These are phyloP conservation scores for Apodemia mormo DNA, from an alignment of 2,888 invertebrate species.

Conservation along the genomic window DNA sequence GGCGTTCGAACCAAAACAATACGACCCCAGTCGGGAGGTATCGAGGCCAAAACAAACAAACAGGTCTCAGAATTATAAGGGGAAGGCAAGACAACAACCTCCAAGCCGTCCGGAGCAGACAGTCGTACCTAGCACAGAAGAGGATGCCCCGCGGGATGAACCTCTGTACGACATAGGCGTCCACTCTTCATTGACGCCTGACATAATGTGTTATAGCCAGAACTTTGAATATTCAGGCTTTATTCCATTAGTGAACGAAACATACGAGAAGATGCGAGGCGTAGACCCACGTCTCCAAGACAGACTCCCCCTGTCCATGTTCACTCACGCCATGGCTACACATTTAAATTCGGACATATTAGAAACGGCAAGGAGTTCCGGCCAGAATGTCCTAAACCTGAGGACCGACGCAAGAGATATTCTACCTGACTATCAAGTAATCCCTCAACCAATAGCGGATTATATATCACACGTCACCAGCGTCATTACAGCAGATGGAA, in stretches of 20 bases:
- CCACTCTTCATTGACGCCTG: constrained; percentile 37
- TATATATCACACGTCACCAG: not conserved
- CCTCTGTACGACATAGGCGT: constrained; percentile 43
- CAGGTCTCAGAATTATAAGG: too few species aligned
- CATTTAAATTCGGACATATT: not conserved
- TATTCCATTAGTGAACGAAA: constrained; percentile 38
- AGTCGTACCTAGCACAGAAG: constrained; percentile 22
- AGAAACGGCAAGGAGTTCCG: not conserved
- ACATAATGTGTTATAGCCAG: constrained; percentile 38
- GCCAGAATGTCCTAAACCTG: not conserved
- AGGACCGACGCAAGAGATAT: not conserved
- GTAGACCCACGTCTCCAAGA: constrained; percentile 1
- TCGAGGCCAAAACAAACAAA: too few species aligned
- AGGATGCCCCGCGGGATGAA: constrained; percentile 40
- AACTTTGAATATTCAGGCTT: constrained; percentile 39
- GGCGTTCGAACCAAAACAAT: too few species aligned
- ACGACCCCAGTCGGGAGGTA: too few species aligned
- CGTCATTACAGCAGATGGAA: not conserved
- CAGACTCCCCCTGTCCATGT: not conserved
- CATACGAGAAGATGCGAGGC: constrained; percentile 39
- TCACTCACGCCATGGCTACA: not conserved
- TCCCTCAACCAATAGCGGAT: not conserved
- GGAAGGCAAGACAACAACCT: too few species aligned
- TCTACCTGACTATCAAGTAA: not conserved
- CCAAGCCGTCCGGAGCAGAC: not conserved